Base-by-base conservation (phyloP, 2,797 vertebrate genomes). In the Poecilia velifera region DNA sequence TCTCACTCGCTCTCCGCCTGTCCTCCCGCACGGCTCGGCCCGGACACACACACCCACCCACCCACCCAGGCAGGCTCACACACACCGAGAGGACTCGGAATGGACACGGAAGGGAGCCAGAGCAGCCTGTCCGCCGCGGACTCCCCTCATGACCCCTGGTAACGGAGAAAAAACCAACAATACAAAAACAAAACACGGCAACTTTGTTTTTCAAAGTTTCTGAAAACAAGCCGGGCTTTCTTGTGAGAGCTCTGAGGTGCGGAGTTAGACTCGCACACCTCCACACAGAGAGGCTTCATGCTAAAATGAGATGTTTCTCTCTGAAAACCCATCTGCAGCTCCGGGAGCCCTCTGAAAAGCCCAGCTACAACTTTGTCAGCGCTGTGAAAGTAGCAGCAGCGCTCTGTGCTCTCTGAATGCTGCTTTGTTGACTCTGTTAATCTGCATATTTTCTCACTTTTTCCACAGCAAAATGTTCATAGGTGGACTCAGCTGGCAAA, bases 91-190 rank as follows among this genome's bases (percentile, higher is more conserved):
- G 92, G 91, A 92, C 90, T 79, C 92, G 95, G 95, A 96, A 98
- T 98, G 98, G 98, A 99, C 95, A 97, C 97, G 94, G 98, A 98
- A 96, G 97, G 97, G 95, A 97, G 97, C 96, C 98, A 97, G 96
- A 97, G 95, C 94, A 97, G 96, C 96, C 96, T 97, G 96, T 97
- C 97, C 96, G 95, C 96, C 92, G 93, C 97, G 96, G 98, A 98
- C 96, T 98, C 98, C 90, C 97, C 97, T 79, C 98, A 98, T 96
- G 98, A 98, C 93, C 98, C 98, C 94, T 98, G 97, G 98, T 98
- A 98, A 94, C 31, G 41, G 70, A 64, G 31, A 39, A 28, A 49
- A 20, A 51, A 7, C 55, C 2, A 14, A 59, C n/a, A 57, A 59
- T 5, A 49, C 47, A 31, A 14, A 59, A 77, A 57, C 7, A 53